A percentile compares a stretch with the other conserved stretches of the same genome.
Evolutionary conservation across 2,113 vertebrate species (phyloP).

Genomic region (Anas platyrhynchos): DNA sequence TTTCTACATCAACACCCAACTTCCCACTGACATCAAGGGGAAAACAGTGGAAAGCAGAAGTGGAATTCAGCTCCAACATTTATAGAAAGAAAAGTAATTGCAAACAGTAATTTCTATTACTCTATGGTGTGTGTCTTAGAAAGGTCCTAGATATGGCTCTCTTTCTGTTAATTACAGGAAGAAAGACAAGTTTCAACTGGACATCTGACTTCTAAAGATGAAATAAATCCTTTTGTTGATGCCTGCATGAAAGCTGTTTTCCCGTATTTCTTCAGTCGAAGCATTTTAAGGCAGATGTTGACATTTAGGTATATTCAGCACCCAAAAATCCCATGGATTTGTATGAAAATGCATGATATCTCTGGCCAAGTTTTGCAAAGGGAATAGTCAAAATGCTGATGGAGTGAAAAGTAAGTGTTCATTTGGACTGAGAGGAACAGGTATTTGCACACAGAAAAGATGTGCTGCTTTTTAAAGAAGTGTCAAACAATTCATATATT

Average conservation of each 20-base stretch:
- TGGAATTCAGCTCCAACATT: not conserved
- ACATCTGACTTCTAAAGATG: not conserved
- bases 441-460: not conserved
- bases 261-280: not conserved
- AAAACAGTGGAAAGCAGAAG: not conserved
- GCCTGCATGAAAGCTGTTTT: not conserved
- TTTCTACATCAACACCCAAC: not conserved
- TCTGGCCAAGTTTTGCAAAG: not conserved
- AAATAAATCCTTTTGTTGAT: not conserved
- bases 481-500: not conserved
- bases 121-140: not conserved
- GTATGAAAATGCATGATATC: not conserved
- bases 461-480: not conserved
- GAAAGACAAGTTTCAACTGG: not conserved
- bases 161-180: not conserved
- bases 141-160: not conserved
- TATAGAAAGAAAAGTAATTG: not conserved
- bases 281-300: not conserved
- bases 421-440: not conserved
- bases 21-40: not conserved
- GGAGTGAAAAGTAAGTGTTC: not conserved
- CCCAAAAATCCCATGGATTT: not conserved
- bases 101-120: not conserved
- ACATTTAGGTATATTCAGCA: not conserved
- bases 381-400: not conserved